Evolutionary conservation across 2,888 invertebrate genomes (phyloP), one percentile per base, ranked within the genome.

Genomic region (Drosophila greeni): DNA sequence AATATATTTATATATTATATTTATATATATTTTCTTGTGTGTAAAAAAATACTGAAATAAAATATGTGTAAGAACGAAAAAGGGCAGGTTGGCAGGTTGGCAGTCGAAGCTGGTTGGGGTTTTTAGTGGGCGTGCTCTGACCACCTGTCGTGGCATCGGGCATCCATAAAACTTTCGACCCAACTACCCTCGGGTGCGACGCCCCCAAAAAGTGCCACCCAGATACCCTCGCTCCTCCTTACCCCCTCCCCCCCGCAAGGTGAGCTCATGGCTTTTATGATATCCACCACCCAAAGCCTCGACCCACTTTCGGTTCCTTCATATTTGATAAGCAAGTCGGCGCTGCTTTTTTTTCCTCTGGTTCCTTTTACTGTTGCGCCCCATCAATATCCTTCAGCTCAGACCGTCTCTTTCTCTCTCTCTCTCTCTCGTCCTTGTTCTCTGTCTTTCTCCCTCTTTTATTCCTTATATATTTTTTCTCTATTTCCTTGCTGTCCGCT

Each of bases 261-360:
- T 81, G 84, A 81, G 80, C 83, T 81, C 80, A 84, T 82, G 82
- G 71, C 71, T 81, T 82, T 82, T 82, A 85, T 82, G 82, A 82
- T 74, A 71, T 73, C 75, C 45, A 29, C 31, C 57, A 56, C 40
- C 31, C 24, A 39, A 29, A 51, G 16, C 56, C 60, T 64, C 78
- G 78, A 73, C 76, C 82, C 71, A 78, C 74, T 68, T 74, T 83
- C 72, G 73, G 73, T 74, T 84, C 80, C 84, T 82, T 82, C 84
- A 82, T 82, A 85, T 82, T 82, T 82, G 82, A 82, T 82, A 82
- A 82, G 81, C 78, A 83, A 70, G 73, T 72, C 43, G 62, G 51
- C 66, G 51, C 42, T 75, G 29, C 31, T 49, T 83, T 72, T 71
- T 60, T 61, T 42, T 59, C 52, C 52, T 33, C 29, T 33, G 51